These are phyloP conservation scores for Automeris io DNA, from an alignment of 2,888 invertebrate species.

Conservation along the genomic window DNA sequence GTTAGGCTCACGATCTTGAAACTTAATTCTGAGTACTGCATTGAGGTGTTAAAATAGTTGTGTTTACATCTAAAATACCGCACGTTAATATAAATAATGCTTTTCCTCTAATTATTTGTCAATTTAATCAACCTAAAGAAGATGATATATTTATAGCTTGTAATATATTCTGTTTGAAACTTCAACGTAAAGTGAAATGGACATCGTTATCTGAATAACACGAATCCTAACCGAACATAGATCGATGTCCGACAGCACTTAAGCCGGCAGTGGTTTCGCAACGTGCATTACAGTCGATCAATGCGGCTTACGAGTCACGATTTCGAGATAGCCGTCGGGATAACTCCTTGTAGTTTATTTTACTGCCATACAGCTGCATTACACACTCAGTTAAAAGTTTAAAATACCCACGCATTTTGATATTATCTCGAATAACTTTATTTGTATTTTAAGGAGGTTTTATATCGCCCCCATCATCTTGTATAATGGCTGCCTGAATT, in stretches of 20 bases:
- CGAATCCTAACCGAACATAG: neutral
- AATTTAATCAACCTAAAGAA: too few species aligned
- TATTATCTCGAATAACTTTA: too few species aligned
- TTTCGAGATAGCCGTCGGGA: neutral
- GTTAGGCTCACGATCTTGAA: too few species aligned
- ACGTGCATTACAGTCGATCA: conserved; percentile 2
- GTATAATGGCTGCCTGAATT: too few species aligned
- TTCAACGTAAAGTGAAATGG: neutral
- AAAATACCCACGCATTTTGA: too few species aligned
- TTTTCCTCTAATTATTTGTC: too few species aligned
- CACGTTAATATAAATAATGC: too few species aligned
- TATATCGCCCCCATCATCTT: too few species aligned
- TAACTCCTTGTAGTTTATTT: neutral
- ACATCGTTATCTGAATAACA: neutral
- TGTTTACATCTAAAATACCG: too few species aligned
- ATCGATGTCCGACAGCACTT: neutral
- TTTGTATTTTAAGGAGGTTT: too few species aligned
- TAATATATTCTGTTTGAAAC: neutral
- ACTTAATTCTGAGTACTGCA: too few species aligned
- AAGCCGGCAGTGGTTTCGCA: neutral
- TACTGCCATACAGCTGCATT: neutral
- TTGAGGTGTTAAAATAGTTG: too few species aligned
- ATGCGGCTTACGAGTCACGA: neutral
- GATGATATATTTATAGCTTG: neutral
- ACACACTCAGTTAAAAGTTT: neutral